Conservation (phyloP, 2,888 invertebrate genomes). For the Augiades crinisus region DNA sequence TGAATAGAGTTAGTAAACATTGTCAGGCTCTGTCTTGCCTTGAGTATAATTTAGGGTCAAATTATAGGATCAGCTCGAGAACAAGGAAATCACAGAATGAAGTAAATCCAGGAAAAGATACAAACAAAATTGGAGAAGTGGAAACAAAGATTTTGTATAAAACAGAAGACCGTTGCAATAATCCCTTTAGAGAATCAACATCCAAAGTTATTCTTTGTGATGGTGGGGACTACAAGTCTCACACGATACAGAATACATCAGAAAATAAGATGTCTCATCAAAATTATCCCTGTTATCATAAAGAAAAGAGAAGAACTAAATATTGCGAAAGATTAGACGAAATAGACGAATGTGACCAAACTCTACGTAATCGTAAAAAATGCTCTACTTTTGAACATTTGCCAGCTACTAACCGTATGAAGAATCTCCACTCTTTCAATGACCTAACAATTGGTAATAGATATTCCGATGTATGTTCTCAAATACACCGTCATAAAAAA, state of each 20-base stretch:
- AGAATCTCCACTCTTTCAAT: not conserved
- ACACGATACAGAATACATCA: too few species aligned
- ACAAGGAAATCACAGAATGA: conserved; percentile 32
- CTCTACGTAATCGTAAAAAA: not conserved
- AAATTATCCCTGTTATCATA: conserved; percentile 18
- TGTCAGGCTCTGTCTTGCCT: conserved; percentile 46
- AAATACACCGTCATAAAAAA: conserved; percentile 31
- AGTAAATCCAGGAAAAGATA: conserved; percentile 31
- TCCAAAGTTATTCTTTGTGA: conserved; percentile 32
- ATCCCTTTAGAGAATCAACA: conserved; percentile 41
- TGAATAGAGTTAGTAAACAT: conserved; percentile 54
- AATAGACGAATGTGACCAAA: conserved; percentile 25
- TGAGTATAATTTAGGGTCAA: conserved; percentile 40
- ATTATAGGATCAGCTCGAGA: conserved; percentile 35
- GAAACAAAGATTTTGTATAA: conserved; percentile 54
- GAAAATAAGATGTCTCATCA: conserved; percentile 9
- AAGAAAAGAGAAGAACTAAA: conserved; percentile 28
- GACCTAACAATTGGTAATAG: conserved; percentile 13
- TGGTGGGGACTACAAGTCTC: conserved; percentile 24
- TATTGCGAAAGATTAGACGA: conserved; percentile 35
- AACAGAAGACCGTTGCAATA: conserved; percentile 42
- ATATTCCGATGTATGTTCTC: conserved; percentile 30
- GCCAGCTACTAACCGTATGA: not conserved
- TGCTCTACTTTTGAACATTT: not conserved
- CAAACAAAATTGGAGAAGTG: conserved; percentile 31